Evolutionary conservation across 2,888 invertebrate genomes (phyloP).

Genomic region (Epinotia demarniana): DNA sequence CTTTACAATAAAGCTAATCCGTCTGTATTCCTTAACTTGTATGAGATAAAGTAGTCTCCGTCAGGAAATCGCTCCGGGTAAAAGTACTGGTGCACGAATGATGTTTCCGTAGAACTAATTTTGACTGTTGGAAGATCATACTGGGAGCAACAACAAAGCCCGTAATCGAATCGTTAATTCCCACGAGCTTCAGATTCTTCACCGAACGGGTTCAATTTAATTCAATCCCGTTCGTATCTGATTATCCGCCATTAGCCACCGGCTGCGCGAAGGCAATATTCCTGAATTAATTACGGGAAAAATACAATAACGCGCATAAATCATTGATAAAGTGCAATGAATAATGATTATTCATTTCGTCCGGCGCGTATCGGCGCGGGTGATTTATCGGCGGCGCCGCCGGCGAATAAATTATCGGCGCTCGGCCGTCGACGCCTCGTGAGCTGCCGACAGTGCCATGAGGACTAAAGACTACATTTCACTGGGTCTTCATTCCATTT

Average conservation of each 20-base stretch:
- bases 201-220: neutral
- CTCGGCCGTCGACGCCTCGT: constrained; percentile 19
- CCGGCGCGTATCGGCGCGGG: constrained; percentile 55
- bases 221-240: constrained; percentile 17
- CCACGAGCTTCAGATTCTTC: neutral
- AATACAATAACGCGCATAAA: constrained; percentile 73
- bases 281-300: constrained; percentile 69
- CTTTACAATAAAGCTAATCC: too few species aligned
- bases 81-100: too few species aligned
- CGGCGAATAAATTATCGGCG: constrained; percentile 42
- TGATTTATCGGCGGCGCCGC: constrained; percentile 53
- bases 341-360: constrained; percentile 69
- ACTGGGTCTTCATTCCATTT: constrained; percentile 7
- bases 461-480: constrained; percentile 3
- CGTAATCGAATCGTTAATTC: neutral
- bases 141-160: neutral
- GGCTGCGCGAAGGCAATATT: constrained; percentile 51
- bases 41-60: too few species aligned
- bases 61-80: too few species aligned
- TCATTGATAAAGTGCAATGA: constrained; percentile 71
- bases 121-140: neutral
- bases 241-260: constrained; percentile 28
- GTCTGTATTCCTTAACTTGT: too few species aligned
- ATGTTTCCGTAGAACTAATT: neutral
- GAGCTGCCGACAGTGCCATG: constrained; percentile 6